These are phyloP conservation scores for Trilocha varians DNA, from an alignment of 2,888 invertebrate genomes.

Conservation along the genomic window DNA sequence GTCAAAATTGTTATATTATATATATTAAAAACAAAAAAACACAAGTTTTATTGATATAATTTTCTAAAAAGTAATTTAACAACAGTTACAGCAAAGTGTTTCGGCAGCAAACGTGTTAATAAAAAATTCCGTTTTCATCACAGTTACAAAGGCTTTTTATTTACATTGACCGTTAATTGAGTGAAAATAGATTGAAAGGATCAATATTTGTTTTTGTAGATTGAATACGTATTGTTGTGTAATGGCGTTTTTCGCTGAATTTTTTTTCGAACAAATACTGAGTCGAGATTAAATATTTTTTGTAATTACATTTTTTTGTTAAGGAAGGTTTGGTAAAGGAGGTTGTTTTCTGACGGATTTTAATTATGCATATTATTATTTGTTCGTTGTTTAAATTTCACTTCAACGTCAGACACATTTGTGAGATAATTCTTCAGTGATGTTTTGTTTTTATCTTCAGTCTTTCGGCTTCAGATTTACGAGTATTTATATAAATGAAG, in stretches of 20 bases:
- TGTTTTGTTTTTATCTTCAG: no score
- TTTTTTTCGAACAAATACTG: neutral
- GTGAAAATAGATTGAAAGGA: conserved; percentile 2
- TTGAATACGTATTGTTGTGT: neutral
- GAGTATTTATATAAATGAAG: no score
- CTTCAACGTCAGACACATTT: no score
- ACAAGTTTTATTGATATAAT: no score
- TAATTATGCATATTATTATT: no score
- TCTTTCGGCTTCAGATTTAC: no score
- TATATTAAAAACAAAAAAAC: no score
- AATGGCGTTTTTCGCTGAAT: neutral
- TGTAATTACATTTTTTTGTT: neutral
- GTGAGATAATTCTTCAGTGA: no score
- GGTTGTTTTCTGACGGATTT: neutral
- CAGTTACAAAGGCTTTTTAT: neutral
- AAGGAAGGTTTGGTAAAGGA: neutral
- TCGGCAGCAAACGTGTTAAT: neutral
- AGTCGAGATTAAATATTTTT: neutral
- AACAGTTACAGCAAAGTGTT: neutral
- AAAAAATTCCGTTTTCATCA: neutral
- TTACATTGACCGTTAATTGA: conserved; percentile 1
- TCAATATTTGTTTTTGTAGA: conserved; percentile 4
- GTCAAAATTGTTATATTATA: no score
- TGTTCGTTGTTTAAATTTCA: no score
- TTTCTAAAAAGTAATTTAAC: no score